Percentiles rank a stretch among this genome's conserved stretches.
Evolutionary conservation across 2,888 invertebrate species (phyloP).

Genomic region (Temnothorax rugatulus): DNA sequence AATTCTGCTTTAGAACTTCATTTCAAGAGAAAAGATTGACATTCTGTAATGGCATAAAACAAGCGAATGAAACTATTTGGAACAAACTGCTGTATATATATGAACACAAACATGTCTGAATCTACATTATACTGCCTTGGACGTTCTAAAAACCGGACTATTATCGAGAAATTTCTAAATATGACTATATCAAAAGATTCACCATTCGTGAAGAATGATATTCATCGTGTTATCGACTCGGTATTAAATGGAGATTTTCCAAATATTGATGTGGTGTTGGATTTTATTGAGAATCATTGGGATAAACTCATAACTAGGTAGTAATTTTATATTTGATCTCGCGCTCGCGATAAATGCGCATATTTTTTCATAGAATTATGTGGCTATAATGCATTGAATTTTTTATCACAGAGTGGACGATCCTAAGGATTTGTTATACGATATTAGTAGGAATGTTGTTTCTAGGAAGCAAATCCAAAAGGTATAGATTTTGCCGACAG

Average conservation of each 20-base stretch:
- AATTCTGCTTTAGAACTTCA: conserved; percentile 40
- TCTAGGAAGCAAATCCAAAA: conserved; percentile 44
- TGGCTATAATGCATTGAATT: not conserved
- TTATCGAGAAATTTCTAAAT: conserved; percentile 79
- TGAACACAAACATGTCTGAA: conserved; percentile 16
- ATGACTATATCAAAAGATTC: conserved; percentile 45
- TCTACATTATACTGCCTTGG: conserved; percentile 42
- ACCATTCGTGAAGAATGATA: not conserved
- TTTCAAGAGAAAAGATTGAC: conserved; percentile 70
- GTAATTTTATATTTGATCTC: not conserved
- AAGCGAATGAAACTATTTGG: conserved; percentile 70
- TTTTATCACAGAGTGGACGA: conserved; percentile 27
- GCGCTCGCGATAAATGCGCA: not conserved
- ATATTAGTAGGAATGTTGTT: not conserved
- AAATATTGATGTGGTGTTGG: not conserved
- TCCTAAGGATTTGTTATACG: not conserved
- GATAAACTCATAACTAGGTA: conserved; percentile 31
- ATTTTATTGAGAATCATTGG: conserved; percentile 41
- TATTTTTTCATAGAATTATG: not conserved
- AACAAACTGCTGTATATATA: conserved; percentile 47
- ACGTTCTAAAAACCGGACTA: conserved; percentile 85
- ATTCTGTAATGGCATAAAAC: conserved; percentile 86
- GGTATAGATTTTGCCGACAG: not conserved
- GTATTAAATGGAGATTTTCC: conserved; percentile 30
- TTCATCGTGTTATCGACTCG: conserved; percentile 7